Percentiles rank a stretch among this genome's conserved stretches.
phyloP scores from a whole-genome alignment of 1,140 invertebrate species.

The Euura lappo region DNA sequence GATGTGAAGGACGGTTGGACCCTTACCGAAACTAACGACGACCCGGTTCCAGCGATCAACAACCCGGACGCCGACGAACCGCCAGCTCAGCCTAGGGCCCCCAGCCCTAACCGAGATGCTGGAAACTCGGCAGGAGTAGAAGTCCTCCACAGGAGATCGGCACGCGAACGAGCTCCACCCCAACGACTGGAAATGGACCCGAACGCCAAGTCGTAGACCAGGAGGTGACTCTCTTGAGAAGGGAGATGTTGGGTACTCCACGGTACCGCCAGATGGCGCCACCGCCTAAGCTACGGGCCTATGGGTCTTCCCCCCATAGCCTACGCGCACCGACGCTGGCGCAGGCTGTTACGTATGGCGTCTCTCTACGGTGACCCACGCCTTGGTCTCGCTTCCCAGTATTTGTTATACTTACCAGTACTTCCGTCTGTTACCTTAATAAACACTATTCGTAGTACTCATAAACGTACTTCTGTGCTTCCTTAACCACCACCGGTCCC shows the following conservation, averaged over 20 bases:
- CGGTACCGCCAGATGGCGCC: background rate
- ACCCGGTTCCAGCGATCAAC: background rate
- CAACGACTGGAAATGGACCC: background rate
- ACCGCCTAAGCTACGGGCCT: background rate
- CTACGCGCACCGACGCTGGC: background rate
- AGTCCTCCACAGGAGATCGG: background rate
- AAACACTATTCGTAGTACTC: background rate
- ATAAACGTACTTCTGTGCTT: background rate
- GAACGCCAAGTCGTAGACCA: background rate
- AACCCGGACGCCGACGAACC: background rate
- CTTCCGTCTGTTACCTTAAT: background rate
- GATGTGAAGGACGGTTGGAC: background rate
- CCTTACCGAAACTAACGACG: background rate
- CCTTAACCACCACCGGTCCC: background rate
- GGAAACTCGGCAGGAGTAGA: background rate
- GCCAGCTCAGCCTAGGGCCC: background rate
- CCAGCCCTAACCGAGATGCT: background rate
- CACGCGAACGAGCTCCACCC: slow-evolving; percentile 1
- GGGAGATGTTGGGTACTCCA: slow-evolving; percentile 5
- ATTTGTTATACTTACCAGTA: background rate
- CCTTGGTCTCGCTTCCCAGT: background rate
- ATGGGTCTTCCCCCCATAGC: slow-evolving; percentile 1
- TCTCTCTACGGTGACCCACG: background rate
- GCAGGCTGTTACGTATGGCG: background rate
- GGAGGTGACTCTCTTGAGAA: background rate